Conservation (phyloP, 1,140 invertebrate genomes). For the Brachionus manjavacas region DNA sequence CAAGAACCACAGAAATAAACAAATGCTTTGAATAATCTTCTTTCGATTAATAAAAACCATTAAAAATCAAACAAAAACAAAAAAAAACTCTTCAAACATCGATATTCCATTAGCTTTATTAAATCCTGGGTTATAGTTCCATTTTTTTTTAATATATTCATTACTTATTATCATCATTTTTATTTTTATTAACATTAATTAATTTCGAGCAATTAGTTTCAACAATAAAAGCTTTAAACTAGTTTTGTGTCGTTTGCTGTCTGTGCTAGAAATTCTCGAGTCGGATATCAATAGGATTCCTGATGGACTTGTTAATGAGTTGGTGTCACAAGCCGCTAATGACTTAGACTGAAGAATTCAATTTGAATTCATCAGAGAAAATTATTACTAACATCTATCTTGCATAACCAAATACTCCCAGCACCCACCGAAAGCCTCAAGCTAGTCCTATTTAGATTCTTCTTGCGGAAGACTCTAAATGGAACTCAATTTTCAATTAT, state of each 20-base stretch:
- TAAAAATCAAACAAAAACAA: slow-evolving; percentile 27
- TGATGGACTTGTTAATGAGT: slow-evolving; percentile 9
- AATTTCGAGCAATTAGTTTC: slow-evolving; percentile 37
- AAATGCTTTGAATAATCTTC: slow-evolving; percentile 37
- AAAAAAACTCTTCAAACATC: slow-evolving; percentile 36
- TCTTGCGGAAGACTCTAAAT: slow-evolving; percentile 1
- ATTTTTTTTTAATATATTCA: slow-evolving; percentile 13
- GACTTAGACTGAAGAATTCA: not conserved
- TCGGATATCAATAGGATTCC: slow-evolving; percentile 10
- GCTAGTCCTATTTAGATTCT: not conserved
- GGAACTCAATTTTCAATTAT: not conserved
- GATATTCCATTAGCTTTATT: slow-evolving; percentile 40
- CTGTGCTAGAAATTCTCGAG: not conserved
- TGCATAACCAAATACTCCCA: not conserved
- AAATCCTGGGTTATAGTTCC: slow-evolving; percentile 9
- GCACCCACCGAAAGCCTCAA: not conserved
- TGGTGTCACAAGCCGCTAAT: not conserved
- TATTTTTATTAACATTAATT: slow-evolving; percentile 37
- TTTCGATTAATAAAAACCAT: not conserved
- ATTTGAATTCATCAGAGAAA: not conserved
- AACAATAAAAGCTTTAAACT: slow-evolving; percentile 8
- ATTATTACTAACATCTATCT: not conserved
- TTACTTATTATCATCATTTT: slow-evolving; percentile 34
- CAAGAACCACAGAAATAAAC: slow-evolving; percentile 14
- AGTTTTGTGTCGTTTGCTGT: not conserved